These are phyloP conservation scores for Acheta domesticus DNA, from an alignment of 2,888 invertebrate genomes.

Conservation along the genomic window DNA sequence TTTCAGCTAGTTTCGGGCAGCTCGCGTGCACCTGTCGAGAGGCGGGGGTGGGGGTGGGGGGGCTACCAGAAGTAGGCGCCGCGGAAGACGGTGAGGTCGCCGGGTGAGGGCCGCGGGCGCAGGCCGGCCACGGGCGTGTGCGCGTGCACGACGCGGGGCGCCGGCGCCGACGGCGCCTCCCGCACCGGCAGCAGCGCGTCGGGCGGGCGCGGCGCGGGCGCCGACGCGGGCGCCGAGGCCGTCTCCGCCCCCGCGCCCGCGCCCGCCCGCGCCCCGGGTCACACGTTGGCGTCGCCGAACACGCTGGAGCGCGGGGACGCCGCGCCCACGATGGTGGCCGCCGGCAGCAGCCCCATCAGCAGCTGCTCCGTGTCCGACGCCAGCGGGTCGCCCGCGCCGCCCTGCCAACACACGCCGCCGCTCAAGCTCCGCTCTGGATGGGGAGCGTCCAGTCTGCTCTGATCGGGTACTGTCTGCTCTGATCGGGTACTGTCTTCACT, in stretches of 20 bases:
- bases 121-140: neutral
- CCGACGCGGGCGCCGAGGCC: neutral
- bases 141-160: neutral
- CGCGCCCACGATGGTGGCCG: slow-evolving; percentile 31
- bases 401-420: neutral
- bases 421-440: too few relatives aligned
- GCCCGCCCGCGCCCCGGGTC: neutral
- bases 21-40: too few relatives aligned
- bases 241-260: neutral
- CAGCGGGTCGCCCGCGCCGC: neutral
- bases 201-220: neutral
- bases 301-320: slow-evolving; percentile 31
- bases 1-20: too few relatives aligned
- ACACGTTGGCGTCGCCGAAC: slow-evolving; percentile 31
- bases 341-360: slow-evolving; percentile 34
- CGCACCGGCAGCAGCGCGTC: neutral
- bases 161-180: neutral
- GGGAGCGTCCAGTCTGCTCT: too few relatives aligned
- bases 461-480: too few relatives aligned
- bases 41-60: too few relatives aligned
- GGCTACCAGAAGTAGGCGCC: slow-evolving; percentile 9
- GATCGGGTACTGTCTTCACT: too few relatives aligned
- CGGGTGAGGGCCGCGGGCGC: neutral
- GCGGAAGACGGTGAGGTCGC: neutral
- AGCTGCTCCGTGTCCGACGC: slow-evolving; percentile 37